Evolutionary conservation across 1,140 invertebrate genomes (phyloP).

Genomic region (Temnothorax longispinosus): DNA sequence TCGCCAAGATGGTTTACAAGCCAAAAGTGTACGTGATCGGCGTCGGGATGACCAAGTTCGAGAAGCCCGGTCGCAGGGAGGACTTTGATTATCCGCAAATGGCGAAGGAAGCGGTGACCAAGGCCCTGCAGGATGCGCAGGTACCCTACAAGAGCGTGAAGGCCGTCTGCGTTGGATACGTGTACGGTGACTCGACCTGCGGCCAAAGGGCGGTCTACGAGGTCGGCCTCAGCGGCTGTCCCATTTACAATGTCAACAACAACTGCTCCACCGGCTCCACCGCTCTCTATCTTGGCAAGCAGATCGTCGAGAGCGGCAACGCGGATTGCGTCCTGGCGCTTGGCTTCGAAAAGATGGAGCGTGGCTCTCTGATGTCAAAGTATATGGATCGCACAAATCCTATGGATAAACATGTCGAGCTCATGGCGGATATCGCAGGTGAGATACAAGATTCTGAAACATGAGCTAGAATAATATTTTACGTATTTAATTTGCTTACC

Average conservation of each 20-base stretch:
- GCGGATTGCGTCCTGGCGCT: conserved; percentile 96
- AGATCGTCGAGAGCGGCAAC: conserved; percentile 94
- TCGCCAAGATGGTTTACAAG: conserved; percentile 82
- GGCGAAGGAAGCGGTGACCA: conserved; percentile 96
- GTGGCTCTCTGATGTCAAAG: conserved; percentile 93
- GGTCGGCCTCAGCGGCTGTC: conserved; percentile 98
- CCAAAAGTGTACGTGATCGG: conserved; percentile 95
- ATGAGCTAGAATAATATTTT: neutral
- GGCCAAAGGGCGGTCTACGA: conserved; percentile 98
- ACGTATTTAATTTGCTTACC: conserved; percentile 9
- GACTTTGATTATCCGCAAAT: conserved; percentile 97
- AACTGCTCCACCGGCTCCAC: conserved; percentile 98
- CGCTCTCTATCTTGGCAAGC: conserved; percentile 95
- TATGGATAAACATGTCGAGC: conserved; percentile 95
- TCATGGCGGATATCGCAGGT: conserved; percentile 94
- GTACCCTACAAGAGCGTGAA: conserved; percentile 93
- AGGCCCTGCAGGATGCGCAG: conserved; percentile 94
- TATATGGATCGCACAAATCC: conserved; percentile 97
- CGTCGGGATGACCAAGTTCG: conserved; percentile 99
- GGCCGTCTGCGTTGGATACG: conserved; percentile 97
- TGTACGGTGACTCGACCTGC: conserved; percentile 98
- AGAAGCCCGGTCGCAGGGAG: conserved; percentile 93
- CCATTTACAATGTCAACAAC: conserved; percentile 99
- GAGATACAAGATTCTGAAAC: neutral
- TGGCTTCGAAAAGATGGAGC: conserved; percentile 99